These are phyloP conservation scores for Capitulum mitella DNA, from an alignment of 2,888 invertebrate species.

Conservation along the genomic window DNA sequence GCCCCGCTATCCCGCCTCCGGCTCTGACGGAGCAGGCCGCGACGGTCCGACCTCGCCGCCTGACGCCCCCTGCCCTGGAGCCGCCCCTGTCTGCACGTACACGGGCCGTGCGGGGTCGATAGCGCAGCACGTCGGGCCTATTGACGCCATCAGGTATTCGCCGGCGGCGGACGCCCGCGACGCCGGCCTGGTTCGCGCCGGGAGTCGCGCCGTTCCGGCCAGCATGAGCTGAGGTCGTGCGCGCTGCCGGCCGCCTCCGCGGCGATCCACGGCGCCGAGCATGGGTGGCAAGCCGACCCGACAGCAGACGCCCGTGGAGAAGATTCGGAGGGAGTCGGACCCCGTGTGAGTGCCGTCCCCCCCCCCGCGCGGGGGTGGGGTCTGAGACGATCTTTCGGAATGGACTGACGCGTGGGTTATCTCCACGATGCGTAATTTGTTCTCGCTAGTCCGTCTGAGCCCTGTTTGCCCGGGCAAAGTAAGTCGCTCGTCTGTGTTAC, in stretches of 20 bases:
- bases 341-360: background rate
- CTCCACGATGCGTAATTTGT: too few species aligned
- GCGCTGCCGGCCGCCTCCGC: background rate
- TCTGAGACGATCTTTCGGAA: too few species aligned
- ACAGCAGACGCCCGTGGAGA: conserved; percentile 10
- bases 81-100: too few species aligned
- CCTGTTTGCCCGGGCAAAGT: too few species aligned
- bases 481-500: too few species aligned
- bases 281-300: conserved; percentile 7
- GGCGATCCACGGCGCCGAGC: background rate
- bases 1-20: too few species aligned
- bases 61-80: too few species aligned
- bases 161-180: background rate
- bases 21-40: too few species aligned
- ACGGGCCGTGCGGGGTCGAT: background rate
- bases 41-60: too few species aligned
- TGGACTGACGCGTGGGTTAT: too few species aligned
- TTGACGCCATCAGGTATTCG: background rate
- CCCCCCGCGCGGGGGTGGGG: too few species aligned
- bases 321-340: background rate
- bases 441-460: too few species aligned
- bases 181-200: background rate
- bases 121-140: background rate
- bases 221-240: background rate
- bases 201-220: background rate